phyloP scores from a whole-genome alignment of 2,888 invertebrate species.

The Creontiades dilutus region DNA sequence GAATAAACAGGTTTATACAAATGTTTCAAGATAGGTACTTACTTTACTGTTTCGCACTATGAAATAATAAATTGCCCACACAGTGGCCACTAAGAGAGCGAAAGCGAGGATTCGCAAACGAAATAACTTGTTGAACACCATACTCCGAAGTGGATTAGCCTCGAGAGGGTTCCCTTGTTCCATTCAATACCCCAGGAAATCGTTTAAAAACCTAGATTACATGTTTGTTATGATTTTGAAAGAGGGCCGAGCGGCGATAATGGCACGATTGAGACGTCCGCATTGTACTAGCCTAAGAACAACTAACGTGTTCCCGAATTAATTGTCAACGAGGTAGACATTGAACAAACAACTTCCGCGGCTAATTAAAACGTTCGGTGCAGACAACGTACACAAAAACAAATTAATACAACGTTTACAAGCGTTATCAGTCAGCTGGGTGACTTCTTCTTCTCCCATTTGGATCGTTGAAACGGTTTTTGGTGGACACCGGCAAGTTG shows the following conservation, averaged over 20 bases:
- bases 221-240: neutral
- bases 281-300: neutral
- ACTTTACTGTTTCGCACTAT: neutral
- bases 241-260: neutral
- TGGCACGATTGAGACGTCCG: neutral
- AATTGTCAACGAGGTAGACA: neutral
- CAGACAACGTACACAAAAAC: too few species aligned
- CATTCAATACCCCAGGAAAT: neutral
- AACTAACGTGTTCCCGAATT: neutral
- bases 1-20: too few species aligned
- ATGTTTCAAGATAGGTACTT: neutral
- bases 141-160: conserved; percentile 21
- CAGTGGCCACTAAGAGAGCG: neutral
- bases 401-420: too few species aligned
- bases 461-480: too few species aligned
- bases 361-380: neutral
- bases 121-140: conserved; percentile 52
- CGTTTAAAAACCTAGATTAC: neutral
- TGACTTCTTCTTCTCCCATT: too few species aligned
- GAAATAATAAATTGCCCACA: conserved; percentile 41
- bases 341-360: neutral
- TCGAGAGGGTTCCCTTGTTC: neutral
- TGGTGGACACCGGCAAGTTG: too few species aligned
- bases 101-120: conserved; percentile 45
- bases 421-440: too few species aligned